Percentiles rank a stretch among this genome's conserved stretches.
phyloP scores from a whole-genome alignment of 2,113 vertebrate genomes.

The Rhinichthys klamathensis region DNA sequence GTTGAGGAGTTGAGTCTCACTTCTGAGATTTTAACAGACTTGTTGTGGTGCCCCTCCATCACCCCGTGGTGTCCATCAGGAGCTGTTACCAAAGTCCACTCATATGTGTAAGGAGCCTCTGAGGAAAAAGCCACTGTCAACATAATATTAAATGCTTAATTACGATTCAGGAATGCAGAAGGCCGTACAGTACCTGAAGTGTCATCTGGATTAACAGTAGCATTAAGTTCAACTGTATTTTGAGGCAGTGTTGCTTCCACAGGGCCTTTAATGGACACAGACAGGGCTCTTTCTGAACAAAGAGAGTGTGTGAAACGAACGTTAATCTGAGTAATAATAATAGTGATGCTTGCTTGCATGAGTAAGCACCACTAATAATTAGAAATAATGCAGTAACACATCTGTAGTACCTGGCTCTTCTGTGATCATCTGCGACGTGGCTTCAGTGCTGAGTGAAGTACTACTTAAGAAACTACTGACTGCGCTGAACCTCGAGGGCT shows the following conservation, averaged over 20 bases:
- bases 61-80: conserved; percentile 73
- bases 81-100: conserved; percentile 79
- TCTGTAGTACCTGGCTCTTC: conserved; percentile 71
- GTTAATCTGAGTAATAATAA: background rate
- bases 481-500: conserved; percentile 52
- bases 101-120: conserved; percentile 76
- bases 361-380: background rate
- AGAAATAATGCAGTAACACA: background rate
- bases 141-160: background rate
- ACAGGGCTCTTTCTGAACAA: conserved; percentile 67
- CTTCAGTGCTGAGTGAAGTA: background rate
- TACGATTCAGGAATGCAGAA: background rate
- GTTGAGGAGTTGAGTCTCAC: conserved; percentile 62
- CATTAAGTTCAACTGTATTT: conserved; percentile 72
- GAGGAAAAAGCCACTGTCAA: conserved; percentile 7
- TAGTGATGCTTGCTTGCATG: background rate
- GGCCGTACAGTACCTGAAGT: conserved; percentile 68
- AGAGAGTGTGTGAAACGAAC: background rate
- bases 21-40: conserved; percentile 72
- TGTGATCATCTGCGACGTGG: conserved; percentile 47
- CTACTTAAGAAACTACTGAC: conserved; percentile 50
- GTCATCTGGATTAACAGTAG: conserved; percentile 67
- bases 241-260: conserved; percentile 68
- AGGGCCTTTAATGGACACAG: conserved; percentile 73
- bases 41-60: conserved; percentile 71